Evolutionary conservation across 1,140 invertebrate genomes (phyloP), one percentile per base, ranked within the genome.

Genomic region (Aphis craccivora): DNA sequence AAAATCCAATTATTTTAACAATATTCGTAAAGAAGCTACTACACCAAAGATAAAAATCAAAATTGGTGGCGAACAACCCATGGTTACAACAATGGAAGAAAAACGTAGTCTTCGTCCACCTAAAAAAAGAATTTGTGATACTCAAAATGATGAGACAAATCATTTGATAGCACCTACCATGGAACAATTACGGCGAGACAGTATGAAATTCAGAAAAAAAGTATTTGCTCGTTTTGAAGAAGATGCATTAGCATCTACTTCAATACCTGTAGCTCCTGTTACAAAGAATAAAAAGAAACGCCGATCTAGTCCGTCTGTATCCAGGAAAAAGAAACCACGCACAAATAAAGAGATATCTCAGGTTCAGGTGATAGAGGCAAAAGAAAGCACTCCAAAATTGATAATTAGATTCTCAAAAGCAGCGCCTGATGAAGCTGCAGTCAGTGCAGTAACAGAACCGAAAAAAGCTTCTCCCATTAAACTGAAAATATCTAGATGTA

Each of bases 21-120:
- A 81, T 83, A 87, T 94, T 87, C 53, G 93, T 22, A 90, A 91
- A 90, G 90, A 94, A 51, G 86, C 51, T 43, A 87, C 55, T 35
- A 93, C 97, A 9, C 97, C 97, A 0, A 98, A 98, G 95, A 95
- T 98, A 22, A 98, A 98, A 95, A 98, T 98, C 81, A 98, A 98
- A 95, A 97, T 98, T 67, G 96, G 97, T 14, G 94, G 94, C 48
- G 94, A 83, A 94, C 76, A 91, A 37, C 89, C 93, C 22, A 55
- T 92, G n/a, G 93, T 94, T n/a, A 93, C 45, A 55, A 90, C 94
- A 40, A 96, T 97, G 87, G 95, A 96, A 20, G 95, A 95, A 91
- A 95, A 95, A 94, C 95, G 95, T 91, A 95, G 97, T 94, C 96
- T 97, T 94, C 95, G 96, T 94, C 98, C 98, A 67, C 98, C 98